Evolutionary conservation across 2,113 vertebrate genomes (phyloP).

Genomic region (Melospiza georgiana): DNA sequence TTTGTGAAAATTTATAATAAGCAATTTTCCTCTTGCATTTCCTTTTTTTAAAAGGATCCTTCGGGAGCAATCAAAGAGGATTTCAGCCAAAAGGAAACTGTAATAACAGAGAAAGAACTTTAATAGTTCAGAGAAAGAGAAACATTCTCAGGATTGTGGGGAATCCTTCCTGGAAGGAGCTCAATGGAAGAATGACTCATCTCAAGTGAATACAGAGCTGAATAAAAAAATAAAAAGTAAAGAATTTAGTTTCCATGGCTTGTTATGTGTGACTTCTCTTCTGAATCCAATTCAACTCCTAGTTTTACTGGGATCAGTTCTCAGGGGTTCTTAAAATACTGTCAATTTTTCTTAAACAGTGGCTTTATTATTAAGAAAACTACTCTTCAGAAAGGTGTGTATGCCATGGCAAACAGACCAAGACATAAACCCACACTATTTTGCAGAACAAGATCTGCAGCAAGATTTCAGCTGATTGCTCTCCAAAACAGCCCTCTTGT

Average conservation of each 20-base stretch:
- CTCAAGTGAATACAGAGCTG: neutral
- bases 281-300: neutral
- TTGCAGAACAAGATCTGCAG: neutral
- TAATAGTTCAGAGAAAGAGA: neutral
- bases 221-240: neutral
- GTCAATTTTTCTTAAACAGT: neutral
- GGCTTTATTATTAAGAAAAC: neutral
- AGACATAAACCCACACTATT: neutral
- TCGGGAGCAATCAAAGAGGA: neutral
- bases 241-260: neutral
- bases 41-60: neutral
- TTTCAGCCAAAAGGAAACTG: neutral
- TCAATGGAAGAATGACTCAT: neutral
- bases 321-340: neutral
- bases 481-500: neutral
- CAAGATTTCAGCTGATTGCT: neutral
- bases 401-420: neutral
- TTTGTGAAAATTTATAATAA: neutral
- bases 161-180: conserved; percentile 4
- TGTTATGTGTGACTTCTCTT: neutral
- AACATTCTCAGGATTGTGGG: neutral
- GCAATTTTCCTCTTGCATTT: neutral
- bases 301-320: neutral
- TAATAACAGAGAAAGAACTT: conserved; percentile 42
- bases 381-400: neutral